Evolutionary conservation across 2,113 vertebrate genomes (phyloP).

Genomic region (Eulemur rufifrons): DNA sequence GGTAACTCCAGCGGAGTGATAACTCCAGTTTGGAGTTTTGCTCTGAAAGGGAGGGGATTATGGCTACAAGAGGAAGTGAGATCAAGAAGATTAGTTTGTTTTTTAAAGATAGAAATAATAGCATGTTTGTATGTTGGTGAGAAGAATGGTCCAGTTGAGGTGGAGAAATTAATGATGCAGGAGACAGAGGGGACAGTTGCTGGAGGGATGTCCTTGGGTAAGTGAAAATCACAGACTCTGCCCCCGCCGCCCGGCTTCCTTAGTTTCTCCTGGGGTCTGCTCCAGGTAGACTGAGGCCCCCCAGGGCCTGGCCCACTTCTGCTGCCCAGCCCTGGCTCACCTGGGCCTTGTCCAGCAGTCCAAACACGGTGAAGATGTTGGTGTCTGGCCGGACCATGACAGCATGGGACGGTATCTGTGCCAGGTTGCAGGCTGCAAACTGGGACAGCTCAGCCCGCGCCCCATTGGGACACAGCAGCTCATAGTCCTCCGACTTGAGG

Average conservation of each 20-base stretch:
- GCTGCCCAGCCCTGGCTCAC: slow-evolving; percentile 75
- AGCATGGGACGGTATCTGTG: slow-evolving; percentile 91
- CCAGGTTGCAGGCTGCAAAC: slow-evolving; percentile 91
- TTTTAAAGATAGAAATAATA: background rate
- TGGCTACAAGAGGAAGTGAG: background rate
- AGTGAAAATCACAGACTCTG: background rate
- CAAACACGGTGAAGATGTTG: slow-evolving; percentile 89
- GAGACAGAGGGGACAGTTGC: background rate
- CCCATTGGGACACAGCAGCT: slow-evolving; percentile 92
- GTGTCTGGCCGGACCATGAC: slow-evolving; percentile 92
- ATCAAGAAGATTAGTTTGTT: background rate
- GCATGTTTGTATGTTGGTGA: background rate
- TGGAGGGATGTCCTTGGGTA: background rate
- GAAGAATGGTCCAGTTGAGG: background rate
- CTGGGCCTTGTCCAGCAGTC: slow-evolving; percentile 94
- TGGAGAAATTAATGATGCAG: background rate
- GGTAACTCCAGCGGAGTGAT: background rate
- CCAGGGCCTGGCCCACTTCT: no score
- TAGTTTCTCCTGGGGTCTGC: background rate
- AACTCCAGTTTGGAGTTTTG: background rate
- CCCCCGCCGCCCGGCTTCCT: background rate
- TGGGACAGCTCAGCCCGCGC: slow-evolving; percentile 90
- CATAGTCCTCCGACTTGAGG: slow-evolving; percentile 88
- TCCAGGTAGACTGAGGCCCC: background rate
- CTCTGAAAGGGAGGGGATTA: background rate